Evolutionary conservation across 2,113 vertebrate species (phyloP).

Genomic region (Atractosteus spatula): DNA sequence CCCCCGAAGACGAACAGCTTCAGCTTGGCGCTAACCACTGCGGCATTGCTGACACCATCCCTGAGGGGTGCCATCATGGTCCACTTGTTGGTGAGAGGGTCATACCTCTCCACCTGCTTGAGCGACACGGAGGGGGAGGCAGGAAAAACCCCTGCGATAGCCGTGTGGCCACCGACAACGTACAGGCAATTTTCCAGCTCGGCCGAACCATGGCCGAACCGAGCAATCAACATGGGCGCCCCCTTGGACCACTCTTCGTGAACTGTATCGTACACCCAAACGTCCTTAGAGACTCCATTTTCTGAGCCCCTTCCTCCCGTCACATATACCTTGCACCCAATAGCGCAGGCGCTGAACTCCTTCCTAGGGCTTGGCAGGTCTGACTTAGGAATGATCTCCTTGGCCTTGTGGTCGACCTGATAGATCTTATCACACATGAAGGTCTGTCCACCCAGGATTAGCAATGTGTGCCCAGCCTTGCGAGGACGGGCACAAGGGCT

Average conservation of each 20-base stretch:
- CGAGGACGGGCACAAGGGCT: slow-evolving; percentile 86
- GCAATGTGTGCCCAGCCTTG: slow-evolving; percentile 86
- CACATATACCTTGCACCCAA: slow-evolving; percentile 91
- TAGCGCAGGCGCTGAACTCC: slow-evolving; percentile 91
- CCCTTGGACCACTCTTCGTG: slow-evolving; percentile 93
- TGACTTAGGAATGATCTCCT: slow-evolving; percentile 91
- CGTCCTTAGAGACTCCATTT: slow-evolving; percentile 91
- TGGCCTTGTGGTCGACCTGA: slow-evolving; percentile 90
- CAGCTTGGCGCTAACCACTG: slow-evolving; percentile 86
- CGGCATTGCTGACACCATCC: slow-evolving; percentile 90
- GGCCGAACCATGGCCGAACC: slow-evolving; percentile 88
- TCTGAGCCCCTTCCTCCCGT: slow-evolving; percentile 88
- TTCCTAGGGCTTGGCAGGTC: slow-evolving; percentile 90
- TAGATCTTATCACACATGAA: slow-evolving; percentile 98
- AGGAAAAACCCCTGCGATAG: slow-evolving; percentile 83
- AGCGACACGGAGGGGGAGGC: slow-evolving; percentile 89
- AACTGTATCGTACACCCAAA: slow-evolving; percentile 91
- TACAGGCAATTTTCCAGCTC: slow-evolving; percentile 88
- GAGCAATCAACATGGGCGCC: slow-evolving; percentile 89
- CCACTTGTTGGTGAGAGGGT: slow-evolving; percentile 86
- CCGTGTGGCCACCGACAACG: slow-evolving; percentile 88
- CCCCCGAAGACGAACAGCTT: slow-evolving; percentile 92
- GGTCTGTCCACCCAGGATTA: slow-evolving; percentile 90
- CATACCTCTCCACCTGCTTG: slow-evolving; percentile 88
- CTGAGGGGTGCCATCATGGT: slow-evolving; percentile 86